Evolutionary conservation across 2,888 invertebrate species (phyloP), one percentile per base, ranked within the genome.

Genomic region (Gandaritis pyraliata): DNA sequence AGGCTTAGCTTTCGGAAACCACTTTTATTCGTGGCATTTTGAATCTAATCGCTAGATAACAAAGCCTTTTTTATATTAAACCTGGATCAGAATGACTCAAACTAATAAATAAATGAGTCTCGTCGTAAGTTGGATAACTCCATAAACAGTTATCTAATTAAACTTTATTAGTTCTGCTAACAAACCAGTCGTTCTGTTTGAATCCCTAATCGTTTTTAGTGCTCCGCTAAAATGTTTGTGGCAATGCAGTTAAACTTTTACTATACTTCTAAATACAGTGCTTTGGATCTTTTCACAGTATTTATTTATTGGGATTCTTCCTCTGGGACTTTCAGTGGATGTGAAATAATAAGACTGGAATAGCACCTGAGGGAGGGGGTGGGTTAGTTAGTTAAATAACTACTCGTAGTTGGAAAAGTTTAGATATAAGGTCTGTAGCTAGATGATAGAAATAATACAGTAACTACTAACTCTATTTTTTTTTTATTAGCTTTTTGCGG

Each of bases 121-220:
- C n/a, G 48, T 47, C n/a, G 49, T 45, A 43, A 48, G 41, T 60
- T 50, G 30, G 16, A 15, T 46, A 56, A 53, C 61, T 56, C 39
- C 29, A 56, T 39, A 48, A 58, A 51, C 61, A 56, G 64, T 59
- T 50, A 54, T 15, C 15, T 56, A 61, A 64, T 59, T 66, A 50
- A 61, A 61, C 58, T 64, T 56, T 56, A 61, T 61, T 58, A 58
- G 55, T 39, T 50, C 18, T 43, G 41, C 43, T 33, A 55, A 56
- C 58, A 61, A 45, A 62, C 50, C 39, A 39, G 15, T 54, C 30
- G 52, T 58, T 51, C 53, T 49, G 36, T 30, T 62, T 45, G 49
- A 58, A 54, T 54, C 45, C 36, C 39, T 62, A 58, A 62, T 61
- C 16, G 58, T 52, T 57, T 61, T 61, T 57, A 56, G 41, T 52